Percentiles rank a stretch among this genome's conserved stretches.
phyloP scores from a whole-genome alignment of 2,113 vertebrate species.

The Gobius niger region DNA sequence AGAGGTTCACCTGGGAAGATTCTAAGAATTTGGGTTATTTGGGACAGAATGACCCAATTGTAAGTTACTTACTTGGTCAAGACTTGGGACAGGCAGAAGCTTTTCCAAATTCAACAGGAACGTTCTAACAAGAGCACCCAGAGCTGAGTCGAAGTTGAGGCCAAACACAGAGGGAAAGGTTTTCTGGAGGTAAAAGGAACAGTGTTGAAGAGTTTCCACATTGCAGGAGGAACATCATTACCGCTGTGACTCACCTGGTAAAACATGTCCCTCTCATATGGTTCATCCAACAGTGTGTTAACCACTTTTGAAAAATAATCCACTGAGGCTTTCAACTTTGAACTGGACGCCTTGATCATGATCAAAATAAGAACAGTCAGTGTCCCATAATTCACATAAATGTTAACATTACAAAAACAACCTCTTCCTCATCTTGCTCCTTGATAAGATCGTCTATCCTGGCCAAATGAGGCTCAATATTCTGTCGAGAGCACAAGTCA shows the following conservation, averaged over 20 bases:
- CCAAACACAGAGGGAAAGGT: constrained; percentile 67
- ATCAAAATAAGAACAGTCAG: background rate
- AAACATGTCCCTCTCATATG: constrained; percentile 25
- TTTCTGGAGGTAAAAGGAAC: constrained; percentile 44
- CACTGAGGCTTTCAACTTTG: constrained; percentile 25
- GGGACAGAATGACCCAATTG: too few species aligned
- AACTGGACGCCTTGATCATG: background rate
- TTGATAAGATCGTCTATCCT: constrained; percentile 24
- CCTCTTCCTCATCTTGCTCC: constrained; percentile 14
- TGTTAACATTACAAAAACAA: constrained; percentile 4
- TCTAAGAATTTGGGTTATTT: too few species aligned
- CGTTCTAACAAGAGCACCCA: constrained; percentile 70
- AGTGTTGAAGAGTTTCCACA: background rate
- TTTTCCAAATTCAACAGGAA: constrained; percentile 67
- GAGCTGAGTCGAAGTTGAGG: constrained; percentile 58
- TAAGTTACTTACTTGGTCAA: constrained; percentile 30
- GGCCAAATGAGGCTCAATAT: constrained; percentile 36
- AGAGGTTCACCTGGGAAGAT: too few species aligned
- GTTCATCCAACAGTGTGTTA: constrained; percentile 28
- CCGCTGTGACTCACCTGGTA: constrained; percentile 36
- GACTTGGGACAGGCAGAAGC: constrained; percentile 35
- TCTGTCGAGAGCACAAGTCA: constrained; percentile 16
- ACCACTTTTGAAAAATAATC: constrained; percentile 36
- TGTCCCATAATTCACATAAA: background rate
- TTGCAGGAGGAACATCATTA: background rate